These are phyloP conservation scores for Drosophila koepferae DNA, from an alignment of 2,888 invertebrate species.

Conservation along the genomic window DNA sequence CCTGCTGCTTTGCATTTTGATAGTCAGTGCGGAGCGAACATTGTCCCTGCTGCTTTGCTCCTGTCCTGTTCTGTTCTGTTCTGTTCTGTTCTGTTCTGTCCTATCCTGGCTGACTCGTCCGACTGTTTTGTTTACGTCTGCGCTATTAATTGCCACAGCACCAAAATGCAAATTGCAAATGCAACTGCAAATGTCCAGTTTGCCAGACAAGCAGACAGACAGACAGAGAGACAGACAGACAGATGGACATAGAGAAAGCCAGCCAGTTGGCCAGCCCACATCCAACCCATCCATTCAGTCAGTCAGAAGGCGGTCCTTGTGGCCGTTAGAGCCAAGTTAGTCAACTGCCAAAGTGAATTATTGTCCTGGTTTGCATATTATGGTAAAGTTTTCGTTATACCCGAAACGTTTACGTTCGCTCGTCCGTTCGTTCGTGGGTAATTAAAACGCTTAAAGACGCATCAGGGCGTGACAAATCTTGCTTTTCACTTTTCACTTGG, in stretches of 20 bases:
- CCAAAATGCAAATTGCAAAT: constrained; percentile 80
- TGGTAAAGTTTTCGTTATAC: constrained; percentile 70
- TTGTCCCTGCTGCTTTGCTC: constrained; percentile 40
- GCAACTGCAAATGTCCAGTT: constrained; percentile 65
- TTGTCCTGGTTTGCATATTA: constrained; percentile 80
- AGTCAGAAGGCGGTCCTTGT: constrained; percentile 2
- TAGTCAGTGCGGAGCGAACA: constrained; percentile 63
- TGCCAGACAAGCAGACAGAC: constrained; percentile 2
- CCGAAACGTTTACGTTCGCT: constrained; percentile 31
- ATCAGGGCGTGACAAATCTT: constrained; percentile 83
- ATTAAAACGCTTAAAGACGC: constrained; percentile 82
- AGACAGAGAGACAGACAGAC: background rate
- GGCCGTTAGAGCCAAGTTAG: constrained; percentile 45
- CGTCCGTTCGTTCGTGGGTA: constrained; percentile 74
- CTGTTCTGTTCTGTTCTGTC: background rate
- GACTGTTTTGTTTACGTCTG: constrained; percentile 76
- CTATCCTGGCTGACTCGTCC: background rate
- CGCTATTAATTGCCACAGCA: constrained; percentile 78
- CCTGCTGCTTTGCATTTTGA: constrained; percentile 79
- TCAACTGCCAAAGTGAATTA: constrained; percentile 79
- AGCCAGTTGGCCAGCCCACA: too few species aligned
- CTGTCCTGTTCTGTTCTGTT: constrained; percentile 1
- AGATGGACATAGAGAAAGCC: too few species aligned
- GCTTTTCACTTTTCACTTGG: constrained; percentile 82
- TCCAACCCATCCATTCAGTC: too few species aligned